phyloP scores from a whole-genome alignment of 1,140 invertebrate genomes.

The Intoshia linei region DNA sequence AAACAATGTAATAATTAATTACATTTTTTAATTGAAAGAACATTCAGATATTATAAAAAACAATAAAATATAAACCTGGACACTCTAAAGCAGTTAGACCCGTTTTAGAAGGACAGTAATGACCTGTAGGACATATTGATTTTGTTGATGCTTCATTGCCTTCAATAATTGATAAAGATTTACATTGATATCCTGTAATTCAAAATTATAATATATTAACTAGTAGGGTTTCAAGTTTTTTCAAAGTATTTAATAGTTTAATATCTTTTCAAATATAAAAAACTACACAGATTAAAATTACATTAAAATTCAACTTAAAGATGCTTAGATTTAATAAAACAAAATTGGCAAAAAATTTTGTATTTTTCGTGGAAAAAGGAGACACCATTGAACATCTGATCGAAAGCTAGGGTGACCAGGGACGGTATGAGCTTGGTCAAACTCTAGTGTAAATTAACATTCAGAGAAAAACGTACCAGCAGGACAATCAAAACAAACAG shows the following conservation, averaged over 20 bases:
- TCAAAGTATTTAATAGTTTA: not conserved
- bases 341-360: not conserved
- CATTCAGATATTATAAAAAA: too few relatives aligned
- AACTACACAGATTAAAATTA: constrained; percentile 1
- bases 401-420: not conserved
- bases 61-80: too few relatives aligned
- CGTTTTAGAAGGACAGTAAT: constrained; percentile 15
- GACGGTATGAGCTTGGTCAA: not conserved
- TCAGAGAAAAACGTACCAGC: constrained; percentile 10
- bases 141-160: constrained; percentile 13
- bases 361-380: constrained; percentile 11
- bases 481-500: constrained; percentile 11
- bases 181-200: constrained; percentile 11
- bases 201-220: constrained; percentile 9
- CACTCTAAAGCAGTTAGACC: too few relatives aligned
- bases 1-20: too few relatives aligned
- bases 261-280: not conserved
- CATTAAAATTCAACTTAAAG: constrained; percentile 10
- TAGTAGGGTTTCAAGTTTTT: not conserved
- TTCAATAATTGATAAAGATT: constrained; percentile 10
- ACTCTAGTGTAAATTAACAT: not conserved
- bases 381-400: not conserved
- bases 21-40: too few relatives aligned
- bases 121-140: constrained; percentile 14
- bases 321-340: constrained; percentile 6